These are phyloP conservation scores for Cololabis saira DNA, from an alignment of 2,113 vertebrate species.

Conservation along the genomic window DNA sequence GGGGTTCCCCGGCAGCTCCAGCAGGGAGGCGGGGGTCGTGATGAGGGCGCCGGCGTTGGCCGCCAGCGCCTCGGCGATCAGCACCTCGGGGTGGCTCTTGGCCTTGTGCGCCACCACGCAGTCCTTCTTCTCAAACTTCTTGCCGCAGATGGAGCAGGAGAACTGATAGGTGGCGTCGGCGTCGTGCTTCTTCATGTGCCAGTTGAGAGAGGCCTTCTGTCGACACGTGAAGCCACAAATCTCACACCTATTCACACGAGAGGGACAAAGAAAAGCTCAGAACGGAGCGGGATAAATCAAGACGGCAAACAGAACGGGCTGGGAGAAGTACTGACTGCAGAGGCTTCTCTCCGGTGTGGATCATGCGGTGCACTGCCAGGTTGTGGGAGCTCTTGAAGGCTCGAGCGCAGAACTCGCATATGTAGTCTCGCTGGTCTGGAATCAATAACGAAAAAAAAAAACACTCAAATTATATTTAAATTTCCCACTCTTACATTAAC, in stretches of 20 bases:
- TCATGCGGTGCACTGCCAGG: constrained; percentile 97
- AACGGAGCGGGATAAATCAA: background rate
- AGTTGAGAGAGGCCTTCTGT: constrained; percentile 98
- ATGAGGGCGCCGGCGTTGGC: constrained; percentile 94
- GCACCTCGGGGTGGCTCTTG: constrained; percentile 96
- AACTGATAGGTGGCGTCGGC: constrained; percentile 98
- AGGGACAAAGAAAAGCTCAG: background rate
- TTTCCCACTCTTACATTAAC: background rate
- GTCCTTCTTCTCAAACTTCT: constrained; percentile 99
- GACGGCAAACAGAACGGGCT: background rate
- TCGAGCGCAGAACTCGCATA: constrained; percentile 97
- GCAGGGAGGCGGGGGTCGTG: constrained; percentile 89
- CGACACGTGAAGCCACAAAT: constrained; percentile 98
- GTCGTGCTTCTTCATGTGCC: constrained; percentile 99
- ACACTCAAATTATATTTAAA: background rate
- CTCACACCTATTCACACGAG: constrained; percentile 87
- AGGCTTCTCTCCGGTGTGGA: constrained; percentile 98
- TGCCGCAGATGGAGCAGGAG: constrained; percentile 97
- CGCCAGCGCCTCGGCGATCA: constrained; percentile 96
- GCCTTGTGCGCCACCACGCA: constrained; percentile 98
- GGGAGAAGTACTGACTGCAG: constrained; percentile 88
- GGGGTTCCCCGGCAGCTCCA: constrained; percentile 72
- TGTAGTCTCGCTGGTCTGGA: constrained; percentile 96
- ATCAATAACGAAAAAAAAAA: constrained; percentile 15
- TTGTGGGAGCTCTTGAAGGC: constrained; percentile 99